Conservation (phyloP, 2,113 vertebrate genomes). For the Mustelus asterias region DNA sequence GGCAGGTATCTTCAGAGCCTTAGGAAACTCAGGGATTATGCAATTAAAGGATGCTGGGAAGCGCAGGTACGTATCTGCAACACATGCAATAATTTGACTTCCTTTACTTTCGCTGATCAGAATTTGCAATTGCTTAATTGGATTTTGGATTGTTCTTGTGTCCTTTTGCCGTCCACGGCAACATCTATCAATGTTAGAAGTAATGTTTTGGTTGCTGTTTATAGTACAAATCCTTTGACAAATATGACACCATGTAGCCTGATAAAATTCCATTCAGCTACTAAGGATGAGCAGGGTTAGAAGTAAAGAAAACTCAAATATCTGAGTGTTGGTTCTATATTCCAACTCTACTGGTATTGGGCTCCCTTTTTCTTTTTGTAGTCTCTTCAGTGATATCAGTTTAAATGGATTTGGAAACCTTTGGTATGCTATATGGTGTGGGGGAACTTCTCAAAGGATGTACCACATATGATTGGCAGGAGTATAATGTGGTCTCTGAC, state of each 20-base stretch:
- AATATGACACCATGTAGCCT: too few species aligned
- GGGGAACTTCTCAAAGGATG: neutral
- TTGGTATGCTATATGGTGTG: neutral
- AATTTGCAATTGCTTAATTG: neutral
- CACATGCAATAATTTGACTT: neutral
- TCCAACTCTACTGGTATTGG: neutral
- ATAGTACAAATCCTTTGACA: neutral
- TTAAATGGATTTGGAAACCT: neutral
- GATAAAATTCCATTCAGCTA: neutral
- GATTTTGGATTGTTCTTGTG: neutral
- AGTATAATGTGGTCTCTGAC: neutral
- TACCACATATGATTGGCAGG: neutral
- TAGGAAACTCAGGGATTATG: conserved; percentile 84
- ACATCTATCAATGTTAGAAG: neutral
- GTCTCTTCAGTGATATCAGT: neutral
- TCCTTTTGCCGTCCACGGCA: neutral
- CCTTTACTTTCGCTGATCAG: neutral
- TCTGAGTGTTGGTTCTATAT: neutral
- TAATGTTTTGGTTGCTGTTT: neutral
- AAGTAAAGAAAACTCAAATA: neutral
- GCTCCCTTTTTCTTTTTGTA: neutral
- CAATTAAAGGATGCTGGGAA: conserved; percentile 90
- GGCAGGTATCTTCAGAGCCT: conserved; percentile 86
- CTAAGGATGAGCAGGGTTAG: neutral
- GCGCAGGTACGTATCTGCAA: conserved; percentile 69